Conservation (phyloP, 92 coral and sea anemone species). For the Zoanthus gigantus region DNA sequence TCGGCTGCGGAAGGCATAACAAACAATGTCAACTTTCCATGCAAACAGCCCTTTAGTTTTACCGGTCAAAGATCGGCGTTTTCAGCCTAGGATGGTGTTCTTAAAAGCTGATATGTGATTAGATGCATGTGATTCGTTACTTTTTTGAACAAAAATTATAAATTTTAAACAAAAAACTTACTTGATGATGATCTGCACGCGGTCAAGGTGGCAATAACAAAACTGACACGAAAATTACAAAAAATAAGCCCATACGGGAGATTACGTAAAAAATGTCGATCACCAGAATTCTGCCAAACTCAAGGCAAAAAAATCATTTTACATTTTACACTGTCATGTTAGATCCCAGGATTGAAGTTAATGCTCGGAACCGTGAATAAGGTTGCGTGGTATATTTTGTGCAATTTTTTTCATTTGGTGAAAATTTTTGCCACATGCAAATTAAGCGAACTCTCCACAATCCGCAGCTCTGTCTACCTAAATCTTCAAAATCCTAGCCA, state of each 20-base stretch:
- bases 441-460: not conserved
- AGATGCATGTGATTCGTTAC: not conserved
- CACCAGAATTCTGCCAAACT: not conserved
- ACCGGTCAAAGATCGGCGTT: too few species aligned
- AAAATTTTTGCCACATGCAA: too few species aligned
- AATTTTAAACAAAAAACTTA: slow-evolving; percentile 7
- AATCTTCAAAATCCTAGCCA: slow-evolving; percentile 11
- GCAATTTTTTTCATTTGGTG: not conserved
- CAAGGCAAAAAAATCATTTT: not conserved
- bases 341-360: slow-evolving; percentile 9
- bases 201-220: slow-evolving; percentile 1
- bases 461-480: slow-evolving; percentile 9
- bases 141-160: not conserved
- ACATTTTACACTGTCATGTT: slow-evolving; percentile 10
- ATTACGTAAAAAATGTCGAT: not conserved
- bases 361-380: slow-evolving; percentile 10
- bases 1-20: too few species aligned
- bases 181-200: not conserved
- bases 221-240: slow-evolving; percentile 13
- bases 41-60: too few species aligned
- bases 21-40: too few species aligned
- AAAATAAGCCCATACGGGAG: not conserved
- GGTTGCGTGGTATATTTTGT: not conserved
- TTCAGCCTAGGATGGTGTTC: too few species aligned
- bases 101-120: too few species aligned